A percentile compares a stretch with the other conserved stretches of the same genome.
Conservation (phyloP, 2,888 invertebrate species). For the Apodemia duryi region DNA sequence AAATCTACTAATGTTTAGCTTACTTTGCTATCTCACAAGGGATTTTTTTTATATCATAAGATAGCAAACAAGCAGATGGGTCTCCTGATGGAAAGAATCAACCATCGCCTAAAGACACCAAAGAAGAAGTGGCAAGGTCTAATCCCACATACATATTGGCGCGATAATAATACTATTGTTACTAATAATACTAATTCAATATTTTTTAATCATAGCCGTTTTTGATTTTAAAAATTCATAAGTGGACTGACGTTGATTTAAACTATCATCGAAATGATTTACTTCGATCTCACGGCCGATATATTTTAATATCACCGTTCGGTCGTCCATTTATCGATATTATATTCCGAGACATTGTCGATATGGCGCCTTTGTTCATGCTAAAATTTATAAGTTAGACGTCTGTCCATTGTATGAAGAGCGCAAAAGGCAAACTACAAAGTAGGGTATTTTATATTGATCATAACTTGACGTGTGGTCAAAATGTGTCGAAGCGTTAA, state of each 20-base stretch:
- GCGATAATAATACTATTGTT: too few species aligned
- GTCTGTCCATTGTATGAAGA: constrained; percentile 57
- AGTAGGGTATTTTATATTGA: constrained; percentile 63
- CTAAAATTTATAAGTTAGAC: constrained; percentile 76
- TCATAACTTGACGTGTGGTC: constrained; percentile 74
- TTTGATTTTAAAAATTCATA: constrained; percentile 18
- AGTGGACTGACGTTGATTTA: constrained; percentile 45
- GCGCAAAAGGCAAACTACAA: constrained; percentile 54
- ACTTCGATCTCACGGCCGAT: constrained; percentile 58
- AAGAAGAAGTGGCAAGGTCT: too few species aligned
- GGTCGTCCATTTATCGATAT: constrained; percentile 59
- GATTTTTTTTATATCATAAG: too few species aligned
- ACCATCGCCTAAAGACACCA: too few species aligned
- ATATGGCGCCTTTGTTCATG: constrained; percentile 74
- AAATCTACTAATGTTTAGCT: too few species aligned
- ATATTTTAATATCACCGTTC: constrained; percentile 66
- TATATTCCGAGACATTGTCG: constrained; percentile 67
- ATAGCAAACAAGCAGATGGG: too few species aligned
- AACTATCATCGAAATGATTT: constrained; percentile 66
- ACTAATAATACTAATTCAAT: background rate
- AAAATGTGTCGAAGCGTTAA: constrained; percentile 73
- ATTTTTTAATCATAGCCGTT: constrained; percentile 12
- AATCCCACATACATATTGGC: too few species aligned
- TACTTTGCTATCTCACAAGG: too few species aligned
- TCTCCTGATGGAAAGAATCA: too few species aligned